Evolutionary conservation across 2,888 invertebrate genomes (phyloP), one percentile per base, ranked within the genome.

Genomic region (Orchestes rusci): DNA sequence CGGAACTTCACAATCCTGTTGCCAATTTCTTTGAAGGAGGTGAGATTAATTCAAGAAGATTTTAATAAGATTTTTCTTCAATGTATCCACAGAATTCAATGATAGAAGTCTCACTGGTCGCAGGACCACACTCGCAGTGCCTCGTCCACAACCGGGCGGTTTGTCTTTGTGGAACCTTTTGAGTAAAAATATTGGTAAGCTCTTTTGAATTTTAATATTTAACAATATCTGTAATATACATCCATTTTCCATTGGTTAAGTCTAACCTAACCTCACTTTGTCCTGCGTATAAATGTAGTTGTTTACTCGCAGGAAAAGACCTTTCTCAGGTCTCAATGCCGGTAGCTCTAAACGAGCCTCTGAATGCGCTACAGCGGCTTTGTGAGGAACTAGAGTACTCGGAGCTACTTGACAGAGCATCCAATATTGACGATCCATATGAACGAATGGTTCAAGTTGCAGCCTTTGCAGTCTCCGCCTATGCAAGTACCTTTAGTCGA

Each of bases 371-470:
- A 41, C 86, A 85, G 75, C 71, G 87, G 31, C 71, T 89, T 29
- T 86, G 86, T 71, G 88, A 89, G 62, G 88, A 89, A 64, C 69
- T 89, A 40, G 88, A 89, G 60, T 89, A 89, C 70, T 82, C 81
- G 3, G 86, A 86, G 59, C 72, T 89, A 19, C 68, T 89, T 39
- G 88, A 89, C 66, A 75, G 80, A 51, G 88, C 88, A 3, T 77
- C 80, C 1, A 75, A 74, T 17, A 71, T 79, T 53, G 72, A 73
- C 35, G 80, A 77, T 59, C 77, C 80, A 0, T 74, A 76, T 50
- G 84, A 87, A 59, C 73, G 87, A 50, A 81, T 85, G 81, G 76
- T 84, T 1, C 74, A 82, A 48, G 70, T 89, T 1, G 84, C 83
- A 0, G 86, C 88, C 2, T 89, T 89, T 70, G 85, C 87, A 0